Conservation (phyloP, 1,140 invertebrate species). For the Plectrocnemia conspersa region DNA sequence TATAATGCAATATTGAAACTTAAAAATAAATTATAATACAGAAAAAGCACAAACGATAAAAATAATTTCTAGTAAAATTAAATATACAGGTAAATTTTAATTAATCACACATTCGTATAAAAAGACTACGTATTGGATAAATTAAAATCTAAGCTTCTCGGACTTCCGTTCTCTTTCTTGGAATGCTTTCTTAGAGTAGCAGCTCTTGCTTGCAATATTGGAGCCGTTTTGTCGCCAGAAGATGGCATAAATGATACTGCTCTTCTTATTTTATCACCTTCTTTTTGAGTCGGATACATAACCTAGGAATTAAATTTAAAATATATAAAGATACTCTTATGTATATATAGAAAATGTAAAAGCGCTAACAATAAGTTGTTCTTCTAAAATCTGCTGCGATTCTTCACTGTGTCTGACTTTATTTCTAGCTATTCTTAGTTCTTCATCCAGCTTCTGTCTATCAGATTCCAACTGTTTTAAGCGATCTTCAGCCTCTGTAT, state of each 20-base stretch:
- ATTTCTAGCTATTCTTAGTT: conserved; percentile 60
- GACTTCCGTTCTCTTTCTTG: conserved; percentile 23
- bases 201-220: conserved; percentile 30
- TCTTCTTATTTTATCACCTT: conserved; percentile 51
- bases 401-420: conserved; percentile 64
- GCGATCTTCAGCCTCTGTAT: conserved; percentile 60
- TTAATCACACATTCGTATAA: not conserved
- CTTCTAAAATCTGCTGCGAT: conserved; percentile 60
- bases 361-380: conserved; percentile 52
- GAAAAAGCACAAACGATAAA: not conserved
- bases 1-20: too few species aligned
- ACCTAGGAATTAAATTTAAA: conserved; percentile 21
- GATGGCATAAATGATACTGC: conserved; percentile 58
- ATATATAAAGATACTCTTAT: conserved; percentile 2
- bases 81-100: not conserved
- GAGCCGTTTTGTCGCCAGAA: conserved; percentile 40
- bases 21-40: not conserved
- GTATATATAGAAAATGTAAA: conserved; percentile 27
- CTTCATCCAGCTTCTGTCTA: conserved; percentile 59
- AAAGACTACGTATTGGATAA: not conserved
- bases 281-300: conserved; percentile 36
- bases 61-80: not conserved
- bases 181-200: conserved; percentile 28
- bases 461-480: conserved; percentile 65
- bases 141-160: not conserved